These are phyloP conservation scores for Yasuhikotakia modesta DNA, from an alignment of 2,797 vertebrate genomes.

Conservation along the genomic window DNA sequence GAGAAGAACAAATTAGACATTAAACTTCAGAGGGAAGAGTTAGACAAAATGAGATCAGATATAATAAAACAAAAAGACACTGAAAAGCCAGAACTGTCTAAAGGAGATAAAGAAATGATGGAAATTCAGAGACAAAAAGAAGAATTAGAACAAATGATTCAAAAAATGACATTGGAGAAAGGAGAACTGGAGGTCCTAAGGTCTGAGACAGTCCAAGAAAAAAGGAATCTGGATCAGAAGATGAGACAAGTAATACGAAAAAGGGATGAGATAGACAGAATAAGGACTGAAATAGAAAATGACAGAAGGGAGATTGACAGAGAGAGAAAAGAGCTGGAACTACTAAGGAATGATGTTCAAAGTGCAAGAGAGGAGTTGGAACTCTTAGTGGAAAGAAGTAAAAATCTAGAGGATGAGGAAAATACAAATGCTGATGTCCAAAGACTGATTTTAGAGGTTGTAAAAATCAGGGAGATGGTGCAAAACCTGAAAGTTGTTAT, in stretches of 20 bases:
- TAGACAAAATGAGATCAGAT: constrained; percentile 15
- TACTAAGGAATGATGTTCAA: constrained; percentile 25
- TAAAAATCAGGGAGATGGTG: constrained; percentile 44
- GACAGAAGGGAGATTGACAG: constrained; percentile 13
- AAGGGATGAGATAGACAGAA: constrained; percentile 42
- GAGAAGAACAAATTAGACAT: constrained; percentile 24
- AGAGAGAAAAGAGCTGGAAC: constrained; percentile 26
- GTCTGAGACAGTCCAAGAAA: constrained; percentile 43
- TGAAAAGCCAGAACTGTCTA: neutral
- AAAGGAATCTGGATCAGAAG: constrained; percentile 40
- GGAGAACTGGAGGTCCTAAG: constrained; percentile 41
- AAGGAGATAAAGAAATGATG: neutral
- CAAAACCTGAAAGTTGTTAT: constrained; percentile 32
- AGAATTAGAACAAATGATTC: constrained; percentile 18
- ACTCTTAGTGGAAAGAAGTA: constrained; percentile 23
- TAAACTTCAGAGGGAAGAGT: constrained; percentile 4
- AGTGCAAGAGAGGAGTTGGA: constrained; percentile 33
- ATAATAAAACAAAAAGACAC: constrained; percentile 13
- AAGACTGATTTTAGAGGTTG: constrained; percentile 42
- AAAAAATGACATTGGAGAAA: constrained; percentile 35
- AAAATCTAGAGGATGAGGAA: constrained; percentile 18
- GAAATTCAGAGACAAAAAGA: constrained; percentile 33
- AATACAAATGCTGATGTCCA: constrained; percentile 27
- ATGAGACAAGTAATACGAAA: constrained; percentile 35
- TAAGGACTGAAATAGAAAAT: constrained; percentile 36